Conservation (phyloP, 2,797 vertebrate species). For the Coreius guichenoti region DNA sequence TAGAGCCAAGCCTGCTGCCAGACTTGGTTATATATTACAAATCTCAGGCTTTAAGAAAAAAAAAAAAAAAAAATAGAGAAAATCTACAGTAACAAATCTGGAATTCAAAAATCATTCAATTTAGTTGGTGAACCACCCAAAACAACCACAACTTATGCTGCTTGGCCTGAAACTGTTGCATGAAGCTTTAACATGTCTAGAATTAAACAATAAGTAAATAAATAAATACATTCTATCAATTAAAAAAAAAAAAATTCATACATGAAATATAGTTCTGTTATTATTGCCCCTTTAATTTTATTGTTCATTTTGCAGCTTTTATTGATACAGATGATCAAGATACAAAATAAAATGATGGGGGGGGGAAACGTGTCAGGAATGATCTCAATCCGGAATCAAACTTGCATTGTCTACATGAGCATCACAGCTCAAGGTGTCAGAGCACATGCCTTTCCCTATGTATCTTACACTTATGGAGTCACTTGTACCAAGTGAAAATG, state of each 20-base stretch:
- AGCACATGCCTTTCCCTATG: neutral
- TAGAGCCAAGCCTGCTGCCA: slow-evolving; percentile 30
- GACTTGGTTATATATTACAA: slow-evolving; percentile 34
- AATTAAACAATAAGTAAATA: neutral
- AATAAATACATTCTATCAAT: neutral
- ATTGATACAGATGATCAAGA: neutral
- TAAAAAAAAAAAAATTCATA: neutral
- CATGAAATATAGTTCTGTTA: neutral
- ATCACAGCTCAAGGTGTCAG: neutral
- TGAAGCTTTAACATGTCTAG: neutral
- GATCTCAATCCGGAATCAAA: neutral
- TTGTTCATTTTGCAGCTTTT: neutral
- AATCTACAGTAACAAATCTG: neutral
- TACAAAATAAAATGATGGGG: neutral
- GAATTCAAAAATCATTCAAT: slow-evolving; percentile 11
- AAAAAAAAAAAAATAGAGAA: neutral
- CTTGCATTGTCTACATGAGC: neutral
- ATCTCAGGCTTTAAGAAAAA: neutral
- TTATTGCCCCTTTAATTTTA: neutral
- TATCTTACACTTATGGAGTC: neutral
- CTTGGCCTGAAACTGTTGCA: neutral
- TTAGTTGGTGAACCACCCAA: neutral
- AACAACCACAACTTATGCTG: neutral
- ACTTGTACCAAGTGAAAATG: neutral
- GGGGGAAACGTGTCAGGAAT: neutral